These are phyloP conservation scores for Drosophila kanekoi DNA, from an alignment of 2,888 invertebrate genomes.

Conservation along the genomic window DNA sequence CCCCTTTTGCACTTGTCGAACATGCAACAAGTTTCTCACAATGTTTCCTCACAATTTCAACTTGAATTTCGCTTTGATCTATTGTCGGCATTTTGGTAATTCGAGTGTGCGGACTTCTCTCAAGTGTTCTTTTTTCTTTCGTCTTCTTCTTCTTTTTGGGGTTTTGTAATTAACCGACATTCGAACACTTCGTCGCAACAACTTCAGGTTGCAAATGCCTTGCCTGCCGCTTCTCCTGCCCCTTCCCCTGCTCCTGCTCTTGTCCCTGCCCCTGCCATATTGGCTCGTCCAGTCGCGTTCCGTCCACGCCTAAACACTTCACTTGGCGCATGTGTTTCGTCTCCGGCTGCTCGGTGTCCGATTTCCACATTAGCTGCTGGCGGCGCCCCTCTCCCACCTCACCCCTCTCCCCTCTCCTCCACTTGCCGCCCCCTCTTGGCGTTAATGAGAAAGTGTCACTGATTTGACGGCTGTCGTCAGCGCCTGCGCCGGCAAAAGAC, in stretches of 20 bases:
- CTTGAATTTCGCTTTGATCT: slow-evolving; percentile 57
- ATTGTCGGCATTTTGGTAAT: slow-evolving; percentile 54
- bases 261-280: neutral
- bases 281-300: slow-evolving; percentile 17
- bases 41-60: slow-evolving; percentile 6
- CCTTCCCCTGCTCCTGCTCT: neutral
- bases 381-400: slow-evolving; percentile 54
- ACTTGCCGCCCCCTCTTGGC: slow-evolving; percentile 7
- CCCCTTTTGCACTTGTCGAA: slow-evolving; percentile 9
- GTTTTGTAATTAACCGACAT: slow-evolving; percentile 82
- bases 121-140: slow-evolving; percentile 41
- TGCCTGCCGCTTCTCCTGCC: neutral
- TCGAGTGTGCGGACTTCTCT: slow-evolving; percentile 49
- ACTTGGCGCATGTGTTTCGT: slow-evolving; percentile 65
- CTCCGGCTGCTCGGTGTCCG: slow-evolving; percentile 36
- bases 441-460: slow-evolving; percentile 78
- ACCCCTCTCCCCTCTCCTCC: slow-evolving; percentile 8
- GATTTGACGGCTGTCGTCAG: slow-evolving; percentile 70
- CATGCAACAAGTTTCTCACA: slow-evolving; percentile 58
- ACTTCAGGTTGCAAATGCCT: slow-evolving; percentile 20
- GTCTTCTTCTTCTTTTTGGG: slow-evolving; percentile 26
- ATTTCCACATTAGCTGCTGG: slow-evolving; percentile 70
- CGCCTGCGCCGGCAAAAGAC: slow-evolving; percentile 57
- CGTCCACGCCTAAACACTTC: slow-evolving; percentile 67
- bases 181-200: slow-evolving; percentile 63